These are phyloP conservation scores for Gasteruption jaculator DNA, from an alignment of 2,888 invertebrate genomes.

Conservation along the genomic window DNA sequence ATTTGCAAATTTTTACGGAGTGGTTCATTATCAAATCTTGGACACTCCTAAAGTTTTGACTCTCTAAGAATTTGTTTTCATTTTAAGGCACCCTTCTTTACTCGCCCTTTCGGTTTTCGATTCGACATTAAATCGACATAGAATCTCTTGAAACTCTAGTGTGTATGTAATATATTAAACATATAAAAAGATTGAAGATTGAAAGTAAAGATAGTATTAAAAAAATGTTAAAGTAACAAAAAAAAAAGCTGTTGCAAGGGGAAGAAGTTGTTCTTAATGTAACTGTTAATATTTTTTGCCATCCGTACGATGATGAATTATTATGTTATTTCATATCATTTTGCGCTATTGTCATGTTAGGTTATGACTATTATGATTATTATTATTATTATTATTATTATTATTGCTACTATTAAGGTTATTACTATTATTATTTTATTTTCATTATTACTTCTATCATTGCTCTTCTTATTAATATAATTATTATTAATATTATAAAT, in stretches of 20 bases:
- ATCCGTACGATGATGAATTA: constrained; percentile 34
- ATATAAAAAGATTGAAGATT: background rate
- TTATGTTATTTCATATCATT: constrained; percentile 28
- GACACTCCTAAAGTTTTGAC: no score
- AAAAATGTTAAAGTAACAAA: constrained; percentile 10
- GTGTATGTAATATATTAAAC: no score
- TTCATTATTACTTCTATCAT: constrained; percentile 33
- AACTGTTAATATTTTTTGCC: constrained; percentile 42
- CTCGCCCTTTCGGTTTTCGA: no score
- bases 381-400: constrained; percentile 35
- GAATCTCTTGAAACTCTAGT: no score
- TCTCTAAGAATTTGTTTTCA: no score
- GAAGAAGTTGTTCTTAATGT: constrained; percentile 35
- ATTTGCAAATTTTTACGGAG: no score
- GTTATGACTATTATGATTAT: constrained; percentile 30
- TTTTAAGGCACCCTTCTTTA: no score
- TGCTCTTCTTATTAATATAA: constrained; percentile 25
- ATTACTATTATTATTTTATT: constrained; percentile 30
- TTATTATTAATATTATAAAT: constrained; percentile 34
- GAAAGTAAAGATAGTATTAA: constrained; percentile 3
- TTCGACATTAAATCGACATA: no score
- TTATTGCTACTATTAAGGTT: constrained; percentile 23
- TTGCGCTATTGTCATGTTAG: no score
- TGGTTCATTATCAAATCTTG: no score
- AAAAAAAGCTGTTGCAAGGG: constrained; percentile 13